Base-by-base conservation (phyloP, 2,888 invertebrate genomes). In the Cataglyphis livida region DNA sequence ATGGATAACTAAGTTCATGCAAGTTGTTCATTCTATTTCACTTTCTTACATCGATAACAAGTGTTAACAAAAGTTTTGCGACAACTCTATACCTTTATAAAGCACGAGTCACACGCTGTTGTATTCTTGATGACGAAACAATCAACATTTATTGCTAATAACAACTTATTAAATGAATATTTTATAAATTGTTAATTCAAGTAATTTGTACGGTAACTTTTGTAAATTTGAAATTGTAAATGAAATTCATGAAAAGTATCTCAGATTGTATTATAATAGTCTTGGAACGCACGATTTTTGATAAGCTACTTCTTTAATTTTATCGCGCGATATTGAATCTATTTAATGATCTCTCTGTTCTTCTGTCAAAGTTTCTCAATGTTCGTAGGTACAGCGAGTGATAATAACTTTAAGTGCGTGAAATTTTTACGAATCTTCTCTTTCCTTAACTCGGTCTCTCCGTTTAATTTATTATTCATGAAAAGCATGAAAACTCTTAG, bases 401-500 rank as follows among this genome's bases (percentile, higher is more conserved):
- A 32, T 70, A 70, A 78, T 59, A 70, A 78, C 5, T 35, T 70
- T 12, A 59, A 70, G 71, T 78, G 44, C 35, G 51, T 18, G 12
- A 35, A 78, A 78, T 78, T 78, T 78, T 78, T 78, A 18, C 32
- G 41, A 10, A 28, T n/a, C 9, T 21, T 54, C 35, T 21, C n/a
- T 32, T 38, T 21, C 6, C 76, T 41, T 41, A 76, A 68, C 59
- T 44, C n/a, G 15, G 35, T 7, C 35, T 35, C 35, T 35, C 25
- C 71, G 78, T 71, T 44, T 44, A 59, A 71, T 79, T 79, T 79
- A 79, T 79, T 71, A 79, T 79, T 79, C 78, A 57, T 82, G 64
- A 82, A 76, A 81, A 76, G 32, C 57, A 32, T 81, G 81, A 75
- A 75, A 76, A 82, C 64, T 75, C 78, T 64, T 74, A 83, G 68